Evolutionary conservation across 2,888 invertebrate species (phyloP).

Genomic region (Monopis laevigella): DNA sequence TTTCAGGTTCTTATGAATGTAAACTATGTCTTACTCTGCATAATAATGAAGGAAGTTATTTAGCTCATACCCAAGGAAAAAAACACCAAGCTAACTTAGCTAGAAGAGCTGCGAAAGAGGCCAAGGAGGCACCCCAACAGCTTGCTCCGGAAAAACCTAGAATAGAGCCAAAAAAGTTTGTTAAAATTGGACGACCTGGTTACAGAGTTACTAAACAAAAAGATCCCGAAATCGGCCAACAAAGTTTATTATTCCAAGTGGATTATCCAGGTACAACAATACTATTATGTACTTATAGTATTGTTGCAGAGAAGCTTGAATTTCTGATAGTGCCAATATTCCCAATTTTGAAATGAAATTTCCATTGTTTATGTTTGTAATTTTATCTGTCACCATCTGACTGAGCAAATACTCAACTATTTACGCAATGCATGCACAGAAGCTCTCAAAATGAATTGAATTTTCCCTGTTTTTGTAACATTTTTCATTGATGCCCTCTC

Average conservation of each 20-base stretch:
- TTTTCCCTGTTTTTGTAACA: too few species aligned
- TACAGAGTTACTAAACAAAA: constrained; percentile 98
- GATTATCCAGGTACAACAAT: constrained; percentile 83
- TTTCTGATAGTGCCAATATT: too few species aligned
- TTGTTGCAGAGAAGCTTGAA: too few species aligned
- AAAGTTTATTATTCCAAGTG: constrained; percentile 96
- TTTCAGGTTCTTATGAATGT: constrained; percentile 93
- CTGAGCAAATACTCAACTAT: too few species aligned
- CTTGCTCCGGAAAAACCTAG: constrained; percentile 95
- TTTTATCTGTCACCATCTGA: too few species aligned
- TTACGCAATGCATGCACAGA: too few species aligned
- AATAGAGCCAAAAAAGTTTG: constrained; percentile 98
- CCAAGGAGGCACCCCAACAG: constrained; percentile 95
- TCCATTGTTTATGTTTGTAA: too few species aligned
- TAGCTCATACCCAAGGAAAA: constrained; percentile 99
- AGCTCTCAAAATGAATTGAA: too few species aligned
- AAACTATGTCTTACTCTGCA: constrained; percentile 98
- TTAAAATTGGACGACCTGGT: constrained; percentile 98
- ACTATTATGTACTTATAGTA: not conserved
- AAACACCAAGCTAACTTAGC: constrained; percentile 99
- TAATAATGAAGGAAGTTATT: constrained; percentile 98
- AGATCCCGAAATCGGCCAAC: constrained; percentile 94
- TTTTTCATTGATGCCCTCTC: too few species aligned
- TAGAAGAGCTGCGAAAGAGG: constrained; percentile 97
- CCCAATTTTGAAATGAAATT: too few species aligned